Percentiles rank a stretch among this genome's conserved stretches.
phyloP scores from a whole-genome alignment of 2,888 invertebrate species.

The Cerceris rybyensis region DNA sequence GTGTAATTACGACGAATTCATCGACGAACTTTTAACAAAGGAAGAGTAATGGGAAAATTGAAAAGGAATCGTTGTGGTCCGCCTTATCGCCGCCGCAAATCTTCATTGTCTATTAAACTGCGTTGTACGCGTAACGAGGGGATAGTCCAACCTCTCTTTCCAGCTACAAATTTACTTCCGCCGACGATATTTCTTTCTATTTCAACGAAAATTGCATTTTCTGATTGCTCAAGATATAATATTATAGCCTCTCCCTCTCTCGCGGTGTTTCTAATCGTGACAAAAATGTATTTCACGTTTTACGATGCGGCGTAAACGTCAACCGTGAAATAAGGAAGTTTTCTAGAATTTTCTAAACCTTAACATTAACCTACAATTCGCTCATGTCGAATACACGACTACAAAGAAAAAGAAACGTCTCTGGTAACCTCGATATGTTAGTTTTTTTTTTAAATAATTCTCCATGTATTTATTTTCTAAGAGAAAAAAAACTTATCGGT shows the following conservation, averaged over 20 bases:
- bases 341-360: too few relatives aligned
- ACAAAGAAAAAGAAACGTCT: too few relatives aligned
- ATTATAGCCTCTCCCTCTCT: background rate
- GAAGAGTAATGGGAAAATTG: constrained; percentile 39
- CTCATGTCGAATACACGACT: too few relatives aligned
- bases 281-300: background rate
- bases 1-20: constrained; percentile 41
- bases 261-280: background rate
- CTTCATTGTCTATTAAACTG: constrained; percentile 54
- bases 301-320: too few relatives aligned
- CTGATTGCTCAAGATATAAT: background rate
- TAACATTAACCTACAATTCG: too few relatives aligned
- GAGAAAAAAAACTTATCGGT: too few relatives aligned
- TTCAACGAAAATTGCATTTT: background rate
- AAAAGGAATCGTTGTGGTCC: constrained; percentile 41
- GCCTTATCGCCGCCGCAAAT: constrained; percentile 39
- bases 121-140: constrained; percentile 10
- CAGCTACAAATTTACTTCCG: background rate
- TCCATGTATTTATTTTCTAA: too few relatives aligned
- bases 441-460: too few relatives aligned
- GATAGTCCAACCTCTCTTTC: constrained; percentile 9
- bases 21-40: constrained; percentile 43
- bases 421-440: too few relatives aligned
- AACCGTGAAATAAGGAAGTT: too few relatives aligned
- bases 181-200: background rate